Evolutionary conservation across 2,797 vertebrate genomes (phyloP).

Genomic region (Xenentodon cancila): DNA sequence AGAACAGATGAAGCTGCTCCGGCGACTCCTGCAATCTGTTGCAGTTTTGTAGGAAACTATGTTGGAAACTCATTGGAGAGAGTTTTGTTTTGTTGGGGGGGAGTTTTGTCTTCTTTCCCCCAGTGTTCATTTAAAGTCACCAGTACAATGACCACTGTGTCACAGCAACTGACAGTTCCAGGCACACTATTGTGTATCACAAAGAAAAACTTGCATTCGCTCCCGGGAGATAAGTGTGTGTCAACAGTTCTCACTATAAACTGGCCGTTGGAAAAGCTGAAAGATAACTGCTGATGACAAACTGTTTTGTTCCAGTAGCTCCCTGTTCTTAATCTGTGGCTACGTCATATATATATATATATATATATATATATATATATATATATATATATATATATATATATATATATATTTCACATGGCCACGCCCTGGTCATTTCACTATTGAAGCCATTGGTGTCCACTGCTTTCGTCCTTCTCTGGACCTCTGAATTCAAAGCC

Average conservation of each 20-base stretch:
- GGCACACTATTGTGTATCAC: conserved; percentile 71
- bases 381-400: no score
- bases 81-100: conserved; percentile 36
- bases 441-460: conserved; percentile 1
- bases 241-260: conserved; percentile 54
- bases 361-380: no score
- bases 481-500: conserved; percentile 29
- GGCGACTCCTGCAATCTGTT: conserved; percentile 17
- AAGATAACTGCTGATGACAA: conserved; percentile 15
- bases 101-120: conserved; percentile 22
- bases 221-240: conserved; percentile 53
- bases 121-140: conserved; percentile 64
- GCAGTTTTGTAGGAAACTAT: conserved; percentile 36
- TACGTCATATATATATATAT: background rate
- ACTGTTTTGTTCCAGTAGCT: background rate
- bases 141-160: conserved; percentile 77
- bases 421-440: conserved; percentile 29
- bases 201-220: conserved; percentile 53
- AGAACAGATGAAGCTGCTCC: conserved; percentile 16
- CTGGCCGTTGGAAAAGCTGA: conserved; percentile 51
- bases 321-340: conserved; percentile 1
- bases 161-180: conserved; percentile 68
- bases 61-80: conserved; percentile 46
- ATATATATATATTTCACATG: background rate
- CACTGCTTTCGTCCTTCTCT: conserved; percentile 12